Percentiles rank a stretch among this genome's conserved stretches.
Conservation (phyloP, 2,888 invertebrate genomes). For the Leptinotarsa haldemani region DNA sequence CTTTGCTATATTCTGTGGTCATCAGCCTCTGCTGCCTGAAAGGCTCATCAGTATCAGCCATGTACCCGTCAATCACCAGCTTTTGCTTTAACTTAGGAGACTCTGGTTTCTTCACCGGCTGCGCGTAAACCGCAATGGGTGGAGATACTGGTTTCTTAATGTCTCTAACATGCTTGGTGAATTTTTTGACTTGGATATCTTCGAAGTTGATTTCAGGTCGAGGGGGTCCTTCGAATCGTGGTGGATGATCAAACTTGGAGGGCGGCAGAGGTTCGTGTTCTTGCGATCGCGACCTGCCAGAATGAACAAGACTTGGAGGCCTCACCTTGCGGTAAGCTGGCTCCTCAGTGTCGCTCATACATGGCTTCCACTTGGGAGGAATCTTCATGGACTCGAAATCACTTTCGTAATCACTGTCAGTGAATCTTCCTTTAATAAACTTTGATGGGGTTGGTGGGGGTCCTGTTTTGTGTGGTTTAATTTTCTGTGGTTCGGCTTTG, state of each 20-base stretch:
- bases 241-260: slow-evolving; percentile 69
- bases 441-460: slow-evolving; percentile 72
- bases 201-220: slow-evolving; percentile 61
- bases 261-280: slow-evolving; percentile 70
- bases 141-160: slow-evolving; percentile 62
- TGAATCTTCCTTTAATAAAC: slow-evolving; percentile 69
- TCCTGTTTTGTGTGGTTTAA: slow-evolving; percentile 61
- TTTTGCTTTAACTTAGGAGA: slow-evolving; percentile 70
- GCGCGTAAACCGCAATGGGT: slow-evolving; percentile 62
- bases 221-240: slow-evolving; percentile 63
- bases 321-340: slow-evolving; percentile 69
- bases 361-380: slow-evolving; percentile 71
- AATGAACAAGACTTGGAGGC: slow-evolving; percentile 66
- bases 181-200: slow-evolving; percentile 58
- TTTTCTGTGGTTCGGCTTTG: slow-evolving; percentile 66
- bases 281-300: slow-evolving; percentile 70
- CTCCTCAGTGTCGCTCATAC: slow-evolving; percentile 75
- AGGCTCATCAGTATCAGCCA: slow-evolving; percentile 78
- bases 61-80: slow-evolving; percentile 71
- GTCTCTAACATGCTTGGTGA: slow-evolving; percentile 57
- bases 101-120: slow-evolving; percentile 54
- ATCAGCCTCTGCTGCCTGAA: slow-evolving; percentile 58
- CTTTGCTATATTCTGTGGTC: slow-evolving; percentile 58
- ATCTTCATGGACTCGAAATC: slow-evolving; percentile 69
- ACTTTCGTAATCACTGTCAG: slow-evolving; percentile 77